Base-by-base conservation (phyloP, 2,113 vertebrate species). In the Neolamprologus tretocephalus region DNA sequence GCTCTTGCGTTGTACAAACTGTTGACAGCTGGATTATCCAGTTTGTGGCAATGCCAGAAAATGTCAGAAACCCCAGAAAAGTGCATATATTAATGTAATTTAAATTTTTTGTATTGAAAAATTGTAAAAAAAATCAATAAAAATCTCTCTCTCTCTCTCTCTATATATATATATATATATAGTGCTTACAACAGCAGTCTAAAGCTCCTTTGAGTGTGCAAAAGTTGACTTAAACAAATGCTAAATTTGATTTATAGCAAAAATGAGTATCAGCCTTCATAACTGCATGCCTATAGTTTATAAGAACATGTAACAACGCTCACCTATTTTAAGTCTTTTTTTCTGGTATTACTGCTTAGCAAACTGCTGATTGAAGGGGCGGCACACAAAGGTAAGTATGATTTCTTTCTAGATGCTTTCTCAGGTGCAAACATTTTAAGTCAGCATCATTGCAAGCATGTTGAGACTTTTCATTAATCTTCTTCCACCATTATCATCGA, bases 1-100 rank as follows among this genome's bases (percentile, higher is more conserved):
- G 93, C 95, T 96, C 90, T 94, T 93, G 95, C 92, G 85, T 95
- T 95, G 95, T 95, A 94, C 94, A 95, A 96, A 96, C 94, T 94
- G 95, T 94, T 96, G 94, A 96, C 93, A 95, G 92, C 92, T 58
- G 94, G 94, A 97, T 96, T 96, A 96, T 96, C 93, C 93, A 82
- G 93, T 93, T 92, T 92, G 94, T 81, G 47, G 89, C 87, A 83
- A 90, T 86, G 91, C 92, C 26, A 58, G 55, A 58, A 94, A 87
- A 96, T 88, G 86, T 91, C 93, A 92, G 80, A 95, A 94, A 89
- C 86, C 86, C 49, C 19, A 80, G 57, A 86, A 91, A 90, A 86
- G 88, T 91, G 86, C 86, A 89, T 81, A 73, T 93, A 83, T 93
- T 37, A 53, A 91, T 89, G 87, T 88, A 80, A 28, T 45, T 47